Conservation (phyloP, 2,113 vertebrate genomes). For the Cromileptes altivelis region DNA sequence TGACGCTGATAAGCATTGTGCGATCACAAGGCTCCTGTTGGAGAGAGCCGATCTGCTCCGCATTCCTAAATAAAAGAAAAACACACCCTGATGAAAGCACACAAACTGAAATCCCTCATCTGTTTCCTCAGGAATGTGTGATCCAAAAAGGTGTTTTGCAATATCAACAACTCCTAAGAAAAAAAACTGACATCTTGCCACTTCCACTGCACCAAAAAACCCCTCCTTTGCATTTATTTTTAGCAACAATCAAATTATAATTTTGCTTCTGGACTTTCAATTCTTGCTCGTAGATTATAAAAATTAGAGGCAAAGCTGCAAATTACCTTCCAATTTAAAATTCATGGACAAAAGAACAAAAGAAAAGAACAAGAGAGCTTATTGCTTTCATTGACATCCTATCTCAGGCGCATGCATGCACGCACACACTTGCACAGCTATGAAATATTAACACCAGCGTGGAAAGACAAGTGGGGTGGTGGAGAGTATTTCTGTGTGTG, state of each 20-base stretch:
- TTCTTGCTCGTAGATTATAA: not conserved
- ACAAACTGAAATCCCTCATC: conserved; percentile 63
- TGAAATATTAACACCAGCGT: conserved; percentile 81
- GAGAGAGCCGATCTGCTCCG: conserved; percentile 1
- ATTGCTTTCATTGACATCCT: conserved; percentile 50
- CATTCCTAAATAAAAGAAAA: conserved; percentile 66
- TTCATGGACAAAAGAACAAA: conserved; percentile 44
- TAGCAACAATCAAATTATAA: conserved; percentile 35
- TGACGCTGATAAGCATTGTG: conserved; percentile 42
- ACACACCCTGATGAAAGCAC: conserved; percentile 60
- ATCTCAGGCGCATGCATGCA: conserved; percentile 2
- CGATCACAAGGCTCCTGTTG: conserved; percentile 26
- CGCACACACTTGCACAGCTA: conserved; percentile 24
- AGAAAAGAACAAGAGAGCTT: conserved; percentile 34
- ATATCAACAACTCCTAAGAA: conserved; percentile 54
- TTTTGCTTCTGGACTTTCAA: conserved; percentile 30
- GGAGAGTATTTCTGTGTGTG: conserved; percentile 20
- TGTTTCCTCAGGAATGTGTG: conserved; percentile 64
- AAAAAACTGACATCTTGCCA: conserved; percentile 31
- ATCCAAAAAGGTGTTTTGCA: conserved; percentile 66
- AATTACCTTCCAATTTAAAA: conserved; percentile 48
- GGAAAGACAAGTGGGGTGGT: conserved; percentile 56
- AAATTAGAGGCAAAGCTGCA: not conserved
- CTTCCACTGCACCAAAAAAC: conserved; percentile 3
- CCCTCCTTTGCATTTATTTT: conserved; percentile 29